Base-by-base conservation (phyloP, 2,888 invertebrate species). In the Hydropsyche betteni region DNA sequence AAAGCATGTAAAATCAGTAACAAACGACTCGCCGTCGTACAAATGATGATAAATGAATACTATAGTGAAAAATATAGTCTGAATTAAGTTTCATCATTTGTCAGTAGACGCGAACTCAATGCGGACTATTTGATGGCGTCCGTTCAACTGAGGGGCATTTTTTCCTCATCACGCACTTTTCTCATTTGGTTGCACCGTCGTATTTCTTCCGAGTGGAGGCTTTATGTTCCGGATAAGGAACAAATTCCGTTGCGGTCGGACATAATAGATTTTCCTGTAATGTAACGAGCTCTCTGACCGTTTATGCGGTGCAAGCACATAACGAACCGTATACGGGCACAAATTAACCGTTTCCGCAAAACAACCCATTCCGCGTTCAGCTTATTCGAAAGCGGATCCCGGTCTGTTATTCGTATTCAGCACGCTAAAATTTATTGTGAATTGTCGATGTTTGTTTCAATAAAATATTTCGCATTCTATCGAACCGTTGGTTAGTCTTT, bases 111-210 rank as follows among this genome's bases (percentile, higher is more conserved):
- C 8, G 24, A 58, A 58, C 16, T 58, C 58, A 24, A 58, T 24
- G 58, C 24, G 24, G 58, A 24, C 58, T 24, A 24, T 58, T 58
- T 58, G 14, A 58, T 58, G 24, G 58, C 58, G 24, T 58, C 58
- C 24, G 24, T 58, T 58, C 58, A 58, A 44, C 34, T 64, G 36
- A 33, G 64, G 7, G 69, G 44, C 50, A 69, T 51, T 69, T 51
- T 24, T 69, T 16, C 44, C n/a, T 24, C 44, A 51, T 51, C 69
- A 69, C 69, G 69, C 69, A 69, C 69, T 69, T 69, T 69, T 33
- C 69, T 69, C 69, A 69, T 69, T 69, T 51, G 51, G 69, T 34
- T 69, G 69, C 69, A 69, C 69, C 44, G 14, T 14, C 34, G 12
- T 51, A 38, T 7, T 50, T 44, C 51, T 69, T 44, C 69, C 68